A percentile compares a stretch with the other conserved stretches of the same genome.
Evolutionary conservation across 1,140 invertebrate genomes (phyloP).

Genomic region (Brachionus koreanus): DNA sequence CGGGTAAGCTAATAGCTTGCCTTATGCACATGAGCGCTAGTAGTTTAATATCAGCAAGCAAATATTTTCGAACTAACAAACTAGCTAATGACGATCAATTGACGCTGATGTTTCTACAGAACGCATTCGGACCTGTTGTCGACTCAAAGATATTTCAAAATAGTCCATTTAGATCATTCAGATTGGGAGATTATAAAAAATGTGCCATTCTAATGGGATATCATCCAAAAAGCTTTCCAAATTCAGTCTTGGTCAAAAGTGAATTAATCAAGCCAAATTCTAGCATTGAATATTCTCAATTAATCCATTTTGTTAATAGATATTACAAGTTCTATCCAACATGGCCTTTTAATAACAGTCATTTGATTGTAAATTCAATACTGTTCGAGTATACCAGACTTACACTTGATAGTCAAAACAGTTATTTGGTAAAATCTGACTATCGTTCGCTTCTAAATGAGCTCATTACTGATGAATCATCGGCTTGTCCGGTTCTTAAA

Average conservation of each 20-base stretch:
- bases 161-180: conserved; percentile 22
- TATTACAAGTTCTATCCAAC: conserved; percentile 31
- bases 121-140: conserved; percentile 13
- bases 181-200: neutral
- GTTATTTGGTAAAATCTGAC: neutral
- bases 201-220: neutral
- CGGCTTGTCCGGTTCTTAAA: neutral
- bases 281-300: neutral
- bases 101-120: neutral
- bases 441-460: neutral
- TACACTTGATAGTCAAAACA: neutral
- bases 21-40: neutral
- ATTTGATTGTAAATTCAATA: conserved; percentile 11
- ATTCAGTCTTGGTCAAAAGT: neutral
- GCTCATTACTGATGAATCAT: neutral
- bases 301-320: neutral
- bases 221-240: neutral
- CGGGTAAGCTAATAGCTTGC: neutral
- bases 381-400: neutral
- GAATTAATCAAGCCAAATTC: neutral
- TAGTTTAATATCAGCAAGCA: neutral
- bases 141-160: neutral
- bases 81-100: neutral
- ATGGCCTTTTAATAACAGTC: neutral
- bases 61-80: neutral